A percentile compares a stretch with the other conserved stretches of the same genome.
Conservation (phyloP, 2,888 invertebrate species). For the Dilophus febrilis region DNA sequence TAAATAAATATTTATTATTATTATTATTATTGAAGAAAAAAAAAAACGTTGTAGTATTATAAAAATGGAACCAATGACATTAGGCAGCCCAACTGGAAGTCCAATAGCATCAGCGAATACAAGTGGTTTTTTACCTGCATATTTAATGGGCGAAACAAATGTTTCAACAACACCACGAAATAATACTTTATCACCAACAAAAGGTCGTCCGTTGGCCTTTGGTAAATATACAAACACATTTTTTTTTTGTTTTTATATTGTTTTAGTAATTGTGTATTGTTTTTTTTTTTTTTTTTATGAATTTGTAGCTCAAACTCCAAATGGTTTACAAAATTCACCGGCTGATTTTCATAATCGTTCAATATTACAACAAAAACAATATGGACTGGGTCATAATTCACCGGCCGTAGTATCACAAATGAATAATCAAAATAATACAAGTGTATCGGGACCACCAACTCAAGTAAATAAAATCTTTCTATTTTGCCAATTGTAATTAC, state of each 20-base stretch:
- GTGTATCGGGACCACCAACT: slow-evolving; percentile 23
- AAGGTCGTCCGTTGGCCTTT: slow-evolving; percentile 36
- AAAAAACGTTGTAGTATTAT: no score
- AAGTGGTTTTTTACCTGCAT: slow-evolving; percentile 58
- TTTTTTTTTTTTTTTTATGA: neutral
- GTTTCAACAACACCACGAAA: slow-evolving; percentile 36
- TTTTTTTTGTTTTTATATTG: neutral
- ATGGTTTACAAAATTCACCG: slow-evolving; percentile 32
- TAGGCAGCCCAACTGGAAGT: slow-evolving; percentile 62
- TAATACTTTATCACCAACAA: slow-evolving; percentile 42
- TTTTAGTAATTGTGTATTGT: neutral
- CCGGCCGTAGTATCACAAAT: slow-evolving; percentile 14
- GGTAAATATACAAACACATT: slow-evolving; percentile 34
- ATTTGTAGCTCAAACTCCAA: slow-evolving; percentile 33
- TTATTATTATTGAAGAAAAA: no score
- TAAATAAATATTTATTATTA: no score
- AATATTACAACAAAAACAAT: slow-evolving; percentile 34
- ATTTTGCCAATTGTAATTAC: neutral
- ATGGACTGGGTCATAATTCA: slow-evolving; percentile 16
- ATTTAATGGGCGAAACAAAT: slow-evolving; percentile 56
- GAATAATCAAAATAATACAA: slow-evolving; percentile 14
- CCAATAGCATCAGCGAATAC: slow-evolving; percentile 48
- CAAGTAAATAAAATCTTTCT: slow-evolving; percentile 7
- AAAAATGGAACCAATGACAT: slow-evolving; percentile 70
- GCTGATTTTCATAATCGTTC: slow-evolving; percentile 32